These are phyloP conservation scores for Epizoanthus fatuus DNA, from an alignment of 92 coral and sea anemone species.

Conservation along the genomic window DNA sequence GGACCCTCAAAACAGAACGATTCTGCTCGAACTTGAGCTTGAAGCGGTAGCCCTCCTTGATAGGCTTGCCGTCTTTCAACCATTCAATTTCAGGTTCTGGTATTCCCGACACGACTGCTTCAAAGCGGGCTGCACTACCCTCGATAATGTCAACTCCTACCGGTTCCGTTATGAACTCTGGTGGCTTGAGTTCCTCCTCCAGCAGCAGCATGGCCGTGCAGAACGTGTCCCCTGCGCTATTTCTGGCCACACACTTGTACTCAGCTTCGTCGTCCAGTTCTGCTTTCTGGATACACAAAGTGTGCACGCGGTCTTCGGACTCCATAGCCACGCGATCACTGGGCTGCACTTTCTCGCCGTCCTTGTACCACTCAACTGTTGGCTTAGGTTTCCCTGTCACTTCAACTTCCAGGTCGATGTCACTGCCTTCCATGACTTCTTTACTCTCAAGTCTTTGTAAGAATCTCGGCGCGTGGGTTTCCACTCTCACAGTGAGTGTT, in stretches of 20 bases:
- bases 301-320: slow-evolving; percentile 82
- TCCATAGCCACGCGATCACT: slow-evolving; percentile 70
- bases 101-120: slow-evolving; percentile 78
- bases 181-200: slow-evolving; percentile 75
- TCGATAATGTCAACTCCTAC: slow-evolving; percentile 71
- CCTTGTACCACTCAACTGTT: slow-evolving; percentile 87
- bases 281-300: slow-evolving; percentile 71
- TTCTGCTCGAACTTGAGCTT: slow-evolving; percentile 84
- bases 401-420: slow-evolving; percentile 88
- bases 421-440: slow-evolving; percentile 81
- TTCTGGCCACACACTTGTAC: slow-evolving; percentile 91
- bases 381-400: slow-evolving; percentile 94
- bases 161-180: slow-evolving; percentile 79
- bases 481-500: slow-evolving; percentile 57
- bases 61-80: slow-evolving; percentile 91
- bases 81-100: slow-evolving; percentile 95
- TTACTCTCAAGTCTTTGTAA: slow-evolving; percentile 87
- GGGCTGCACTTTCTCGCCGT: slow-evolving; percentile 72
- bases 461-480: slow-evolving; percentile 78
- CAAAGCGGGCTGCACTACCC: slow-evolving; percentile 77
- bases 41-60: slow-evolving; percentile 75
- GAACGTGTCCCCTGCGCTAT: slow-evolving; percentile 83
- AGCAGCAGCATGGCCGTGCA: slow-evolving; percentile 87
- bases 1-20: slow-evolving; percentile 81
- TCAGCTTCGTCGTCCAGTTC: slow-evolving; percentile 87